Percentiles rank a stretch among this genome's conserved stretches.
These are phyloP conservation scores for Hydrolagus colliei DNA, from an alignment of 2,797 vertebrate species.

Conservation along the genomic window DNA sequence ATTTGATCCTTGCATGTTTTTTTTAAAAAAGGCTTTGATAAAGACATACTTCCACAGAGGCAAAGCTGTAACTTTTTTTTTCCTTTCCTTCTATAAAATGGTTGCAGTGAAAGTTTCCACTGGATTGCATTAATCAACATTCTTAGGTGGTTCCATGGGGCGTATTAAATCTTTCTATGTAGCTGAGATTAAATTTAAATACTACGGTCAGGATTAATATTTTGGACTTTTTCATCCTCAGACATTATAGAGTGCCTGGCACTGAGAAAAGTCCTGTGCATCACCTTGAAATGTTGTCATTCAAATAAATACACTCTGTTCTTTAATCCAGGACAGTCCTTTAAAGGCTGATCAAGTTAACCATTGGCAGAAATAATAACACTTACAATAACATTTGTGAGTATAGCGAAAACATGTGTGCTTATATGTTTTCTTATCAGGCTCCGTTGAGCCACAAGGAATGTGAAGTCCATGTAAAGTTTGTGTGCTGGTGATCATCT, in stretches of 20 bases:
- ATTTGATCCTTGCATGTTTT: too few relatives aligned
- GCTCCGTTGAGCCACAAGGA: conserved; percentile 30
- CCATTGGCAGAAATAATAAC: too few relatives aligned
- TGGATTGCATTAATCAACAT: neutral
- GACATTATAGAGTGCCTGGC: too few relatives aligned
- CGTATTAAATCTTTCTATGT: too few relatives aligned
- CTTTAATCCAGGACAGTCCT: neutral
- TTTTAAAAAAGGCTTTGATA: too few relatives aligned
- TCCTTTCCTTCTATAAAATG: too few relatives aligned
- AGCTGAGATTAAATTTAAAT: neutral
- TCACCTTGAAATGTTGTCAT: neutral
- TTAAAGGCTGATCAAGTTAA: neutral
- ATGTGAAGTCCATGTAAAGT: conserved; percentile 49
- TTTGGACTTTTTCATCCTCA: too few relatives aligned
- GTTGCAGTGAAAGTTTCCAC: neutral
- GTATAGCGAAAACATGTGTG: too few relatives aligned
- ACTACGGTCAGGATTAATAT: neutral
- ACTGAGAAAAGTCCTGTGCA: neutral
- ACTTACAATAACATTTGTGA: neutral
- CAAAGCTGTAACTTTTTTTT: too few relatives aligned
- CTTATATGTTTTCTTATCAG: neutral
- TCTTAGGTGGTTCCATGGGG: neutral
- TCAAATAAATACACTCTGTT: neutral
- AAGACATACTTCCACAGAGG: too few relatives aligned
- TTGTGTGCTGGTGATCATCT: conserved; percentile 51